phyloP scores from a whole-genome alignment of 2,888 invertebrate genomes.

The Chrysolina americana region DNA sequence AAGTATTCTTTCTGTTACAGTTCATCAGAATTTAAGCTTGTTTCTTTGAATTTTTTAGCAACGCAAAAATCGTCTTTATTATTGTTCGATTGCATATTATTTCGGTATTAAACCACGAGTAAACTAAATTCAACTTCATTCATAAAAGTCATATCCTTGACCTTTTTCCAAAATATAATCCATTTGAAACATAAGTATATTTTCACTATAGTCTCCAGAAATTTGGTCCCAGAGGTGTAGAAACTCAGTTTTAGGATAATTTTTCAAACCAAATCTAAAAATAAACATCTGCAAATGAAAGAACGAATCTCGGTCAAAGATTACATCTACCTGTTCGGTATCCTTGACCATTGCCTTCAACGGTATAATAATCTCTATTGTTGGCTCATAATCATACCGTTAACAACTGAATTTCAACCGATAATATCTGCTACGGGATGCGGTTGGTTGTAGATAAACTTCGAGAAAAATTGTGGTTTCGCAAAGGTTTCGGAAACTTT shows the following conservation, averaged over 20 bases:
- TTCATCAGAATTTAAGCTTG: too few species aligned
- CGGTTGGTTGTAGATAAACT: slow-evolving; percentile 6
- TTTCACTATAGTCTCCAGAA: too few species aligned
- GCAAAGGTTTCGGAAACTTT: not conserved
- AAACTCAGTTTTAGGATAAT: not conserved
- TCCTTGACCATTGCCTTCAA: slow-evolving; percentile 24
- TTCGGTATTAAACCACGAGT: too few species aligned
- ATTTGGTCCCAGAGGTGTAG: too few species aligned
- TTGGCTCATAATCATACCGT: slow-evolving; percentile 21
- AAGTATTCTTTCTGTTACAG: too few species aligned
- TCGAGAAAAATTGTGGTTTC: not conserved
- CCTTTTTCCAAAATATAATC: too few species aligned
- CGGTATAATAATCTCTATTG: slow-evolving; percentile 24
- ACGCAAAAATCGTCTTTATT: too few species aligned
- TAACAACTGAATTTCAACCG: slow-evolving; percentile 21
- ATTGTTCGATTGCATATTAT: too few species aligned
- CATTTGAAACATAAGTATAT: too few species aligned
- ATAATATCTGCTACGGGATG: slow-evolving; percentile 20
- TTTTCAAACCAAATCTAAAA: not conserved
- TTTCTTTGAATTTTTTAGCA: too few species aligned
- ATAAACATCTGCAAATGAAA: slow-evolving; percentile 2
- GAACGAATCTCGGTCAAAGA: slow-evolving; percentile 15
- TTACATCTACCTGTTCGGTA: slow-evolving; percentile 22
- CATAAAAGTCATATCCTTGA: too few species aligned
- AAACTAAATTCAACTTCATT: too few species aligned